Conservation (phyloP, 2,113 vertebrate genomes). For the Pampusana beccarii region DNA sequence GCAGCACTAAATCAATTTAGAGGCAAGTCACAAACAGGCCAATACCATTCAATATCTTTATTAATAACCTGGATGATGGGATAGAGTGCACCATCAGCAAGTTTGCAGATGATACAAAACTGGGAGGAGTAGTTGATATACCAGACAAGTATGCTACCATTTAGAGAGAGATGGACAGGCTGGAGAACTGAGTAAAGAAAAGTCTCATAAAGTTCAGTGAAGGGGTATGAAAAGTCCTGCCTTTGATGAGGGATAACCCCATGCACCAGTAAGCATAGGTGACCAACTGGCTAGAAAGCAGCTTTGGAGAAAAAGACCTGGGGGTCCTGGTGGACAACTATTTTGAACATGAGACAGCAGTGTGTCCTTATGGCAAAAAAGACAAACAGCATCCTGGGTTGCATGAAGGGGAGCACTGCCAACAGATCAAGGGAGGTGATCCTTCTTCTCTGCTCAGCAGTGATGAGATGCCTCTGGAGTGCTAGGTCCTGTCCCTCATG, state of each 20-base stretch:
- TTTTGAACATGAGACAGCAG: not conserved
- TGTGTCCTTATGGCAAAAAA: not conserved
- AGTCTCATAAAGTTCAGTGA: not conserved
- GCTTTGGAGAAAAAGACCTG: not conserved
- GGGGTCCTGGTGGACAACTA: not conserved
- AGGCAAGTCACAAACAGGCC: not conserved
- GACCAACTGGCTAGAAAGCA: not conserved
- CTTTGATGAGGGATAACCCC: not conserved
- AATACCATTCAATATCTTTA: not conserved
- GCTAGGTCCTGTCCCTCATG: not conserved
- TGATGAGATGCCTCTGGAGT: not conserved
- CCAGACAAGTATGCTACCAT: not conserved
- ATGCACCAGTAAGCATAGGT: fast-evolving
- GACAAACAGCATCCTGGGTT: not conserved
- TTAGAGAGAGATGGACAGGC: not conserved
- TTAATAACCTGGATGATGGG: not conserved
- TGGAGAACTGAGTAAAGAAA: not conserved
- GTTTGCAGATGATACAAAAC: not conserved
- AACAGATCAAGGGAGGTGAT: not conserved
- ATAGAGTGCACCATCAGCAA: not conserved
- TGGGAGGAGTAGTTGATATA: not conserved
- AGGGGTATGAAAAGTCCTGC: not conserved
- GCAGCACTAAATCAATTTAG: not conserved
- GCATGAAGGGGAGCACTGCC: not conserved
- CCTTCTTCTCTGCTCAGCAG: not conserved